These are phyloP conservation scores for Venustoraphidia nigricollis DNA, from an alignment of 2,888 invertebrate species.

Conservation along the genomic window DNA sequence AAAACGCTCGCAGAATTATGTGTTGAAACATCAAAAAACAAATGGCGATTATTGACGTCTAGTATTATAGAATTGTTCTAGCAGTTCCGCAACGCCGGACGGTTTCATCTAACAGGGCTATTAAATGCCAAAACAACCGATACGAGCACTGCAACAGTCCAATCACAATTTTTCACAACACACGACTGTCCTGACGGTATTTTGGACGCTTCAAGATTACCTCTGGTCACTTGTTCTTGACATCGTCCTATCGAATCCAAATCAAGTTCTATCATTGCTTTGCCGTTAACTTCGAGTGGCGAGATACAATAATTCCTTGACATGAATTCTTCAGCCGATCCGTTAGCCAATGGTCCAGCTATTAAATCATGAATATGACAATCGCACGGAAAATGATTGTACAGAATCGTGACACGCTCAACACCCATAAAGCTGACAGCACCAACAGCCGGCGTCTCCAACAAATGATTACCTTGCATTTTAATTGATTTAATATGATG, in stretches of 20 bases:
- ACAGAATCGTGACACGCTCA: conserved; percentile 51
- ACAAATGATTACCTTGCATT: conserved; percentile 69
- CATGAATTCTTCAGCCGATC: conserved; percentile 47
- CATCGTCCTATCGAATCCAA: conserved; percentile 49
- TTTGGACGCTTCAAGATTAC: conserved; percentile 41
- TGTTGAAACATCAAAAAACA: no score
- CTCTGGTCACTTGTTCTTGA: conserved; percentile 48
- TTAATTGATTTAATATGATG: conserved; percentile 56
- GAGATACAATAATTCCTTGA: conserved; percentile 74
- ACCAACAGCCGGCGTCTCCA: conserved; percentile 55
- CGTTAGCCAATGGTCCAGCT: conserved; percentile 57
- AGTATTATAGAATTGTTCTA: no score
- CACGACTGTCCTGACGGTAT: conserved; percentile 14
- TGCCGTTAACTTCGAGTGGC: conserved; percentile 67
- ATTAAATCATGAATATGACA: conserved; percentile 67
- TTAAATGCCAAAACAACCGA: no score
- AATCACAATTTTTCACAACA: no score
- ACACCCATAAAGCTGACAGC: conserved; percentile 57
- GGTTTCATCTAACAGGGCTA: not conserved
- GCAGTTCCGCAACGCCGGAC: not conserved
- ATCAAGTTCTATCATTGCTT: conserved; percentile 52
- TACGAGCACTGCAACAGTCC: no score
- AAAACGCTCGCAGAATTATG: no score
- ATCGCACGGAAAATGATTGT: conserved; percentile 78
- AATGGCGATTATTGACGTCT: no score